phyloP scores from a whole-genome alignment of 2,797 vertebrate species.

The Amazona finschi region DNA sequence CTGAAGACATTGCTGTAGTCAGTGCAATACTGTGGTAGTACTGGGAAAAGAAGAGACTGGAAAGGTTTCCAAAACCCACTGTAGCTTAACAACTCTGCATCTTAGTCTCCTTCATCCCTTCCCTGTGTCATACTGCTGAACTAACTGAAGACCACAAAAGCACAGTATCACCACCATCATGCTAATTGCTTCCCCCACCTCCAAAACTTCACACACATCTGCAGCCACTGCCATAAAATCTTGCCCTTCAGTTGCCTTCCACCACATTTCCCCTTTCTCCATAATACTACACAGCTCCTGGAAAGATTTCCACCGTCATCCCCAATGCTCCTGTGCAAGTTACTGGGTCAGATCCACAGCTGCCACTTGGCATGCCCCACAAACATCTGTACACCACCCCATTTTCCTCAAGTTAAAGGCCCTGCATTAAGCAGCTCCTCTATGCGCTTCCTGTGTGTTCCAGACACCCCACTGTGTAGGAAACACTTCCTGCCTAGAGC shows the following conservation, averaged over 20 bases:
- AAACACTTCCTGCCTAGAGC: not conserved
- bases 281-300: not conserved
- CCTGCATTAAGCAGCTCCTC: not conserved
- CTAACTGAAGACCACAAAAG: not conserved
- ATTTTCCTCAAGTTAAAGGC: not conserved
- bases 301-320: not conserved
- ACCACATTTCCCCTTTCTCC: not conserved
- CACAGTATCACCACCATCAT: not conserved
- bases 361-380: not conserved
- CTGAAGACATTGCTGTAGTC: not conserved
- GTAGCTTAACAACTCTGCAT: not conserved
- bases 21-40: not conserved
- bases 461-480: rapidly evolving
- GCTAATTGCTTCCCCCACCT: not conserved
- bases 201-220: not conserved
- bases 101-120: not conserved
- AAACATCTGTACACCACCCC: not conserved
- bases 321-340: not conserved
- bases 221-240: not conserved
- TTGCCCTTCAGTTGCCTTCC: not conserved
- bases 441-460: not conserved
- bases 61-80: not conserved
- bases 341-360: not conserved
- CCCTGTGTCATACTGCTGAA: not conserved
- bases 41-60: not conserved